Evolutionary conservation across 2,113 vertebrate species (phyloP).

Genomic region (Azemiops feae): DNA sequence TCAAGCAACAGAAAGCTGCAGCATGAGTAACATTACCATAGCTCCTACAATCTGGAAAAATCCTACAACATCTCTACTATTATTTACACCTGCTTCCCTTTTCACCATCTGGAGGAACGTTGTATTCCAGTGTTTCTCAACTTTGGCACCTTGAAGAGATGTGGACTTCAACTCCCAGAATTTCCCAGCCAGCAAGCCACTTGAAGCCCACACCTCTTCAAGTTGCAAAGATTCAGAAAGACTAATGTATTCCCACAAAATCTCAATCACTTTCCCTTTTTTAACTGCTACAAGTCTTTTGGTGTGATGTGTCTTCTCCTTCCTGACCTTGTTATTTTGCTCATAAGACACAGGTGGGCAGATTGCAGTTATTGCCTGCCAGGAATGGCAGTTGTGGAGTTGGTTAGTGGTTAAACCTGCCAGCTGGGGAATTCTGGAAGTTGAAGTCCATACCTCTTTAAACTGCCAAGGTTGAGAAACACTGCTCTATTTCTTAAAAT

Average conservation of each 20-base stretch:
- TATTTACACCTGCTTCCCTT: not conserved
- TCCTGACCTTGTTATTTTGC: not conserved
- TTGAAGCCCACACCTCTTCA: not conserved
- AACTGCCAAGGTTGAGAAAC: not conserved
- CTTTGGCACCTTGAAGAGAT: not conserved
- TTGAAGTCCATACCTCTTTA: not conserved
- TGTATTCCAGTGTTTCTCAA: not conserved
- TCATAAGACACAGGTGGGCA: not conserved
- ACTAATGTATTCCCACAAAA: not conserved
- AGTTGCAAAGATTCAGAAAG: not conserved
- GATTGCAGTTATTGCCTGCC: not conserved
- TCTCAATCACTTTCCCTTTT: not conserved
- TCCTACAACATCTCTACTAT: not conserved
- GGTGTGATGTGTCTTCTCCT: not conserved
- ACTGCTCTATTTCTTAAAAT: not conserved
- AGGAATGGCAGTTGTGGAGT: not conserved
- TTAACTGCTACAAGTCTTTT: not conserved
- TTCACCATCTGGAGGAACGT: not conserved
- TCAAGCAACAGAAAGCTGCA: not conserved
- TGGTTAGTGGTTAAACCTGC: not conserved
- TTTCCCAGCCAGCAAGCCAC: not conserved
- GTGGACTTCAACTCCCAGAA: not conserved
- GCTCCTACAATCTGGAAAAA: not conserved
- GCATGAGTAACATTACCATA: not conserved
- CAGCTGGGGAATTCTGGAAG: not conserved